Evolutionary conservation across 2,888 invertebrate genomes (phyloP).

Genomic region (Dicranocentrus wangi): DNA sequence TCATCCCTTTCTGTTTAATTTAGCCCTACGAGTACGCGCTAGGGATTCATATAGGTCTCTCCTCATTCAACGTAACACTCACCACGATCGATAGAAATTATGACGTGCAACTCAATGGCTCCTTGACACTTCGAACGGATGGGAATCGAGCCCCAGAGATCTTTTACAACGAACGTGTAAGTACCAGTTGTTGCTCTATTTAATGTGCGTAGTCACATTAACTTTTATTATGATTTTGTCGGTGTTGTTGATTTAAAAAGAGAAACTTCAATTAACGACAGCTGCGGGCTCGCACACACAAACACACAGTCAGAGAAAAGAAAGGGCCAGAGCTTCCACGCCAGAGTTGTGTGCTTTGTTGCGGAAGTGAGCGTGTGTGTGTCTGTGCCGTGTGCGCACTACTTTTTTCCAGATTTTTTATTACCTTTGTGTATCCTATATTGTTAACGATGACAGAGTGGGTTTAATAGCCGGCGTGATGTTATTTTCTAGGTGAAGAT

Average conservation of each 20-base stretch:
- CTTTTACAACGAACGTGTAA: conserved; percentile 61
- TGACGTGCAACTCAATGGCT: conserved; percentile 52
- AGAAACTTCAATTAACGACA: background rate
- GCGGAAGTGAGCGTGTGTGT: no score
- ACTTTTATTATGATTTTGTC: conserved; percentile 11
- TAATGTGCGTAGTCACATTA: conserved; percentile 14
- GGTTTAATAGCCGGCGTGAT: conserved; percentile 1
- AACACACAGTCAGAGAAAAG: no score
- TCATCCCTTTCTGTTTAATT: background rate
- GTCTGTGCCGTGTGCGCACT: no score
- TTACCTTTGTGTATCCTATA: background rate
- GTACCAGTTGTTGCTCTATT: conserved; percentile 9
- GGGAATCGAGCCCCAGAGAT: conserved; percentile 41
- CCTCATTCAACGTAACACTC: conserved; percentile 70
- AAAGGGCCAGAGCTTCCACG: no score
- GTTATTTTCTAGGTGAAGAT: conserved; percentile 56
- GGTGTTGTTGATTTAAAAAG: conserved; percentile 10
- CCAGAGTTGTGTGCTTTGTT: no score
- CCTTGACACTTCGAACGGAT: conserved; percentile 34
- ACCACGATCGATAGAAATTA: conserved; percentile 48
- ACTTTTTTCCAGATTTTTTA: no score
- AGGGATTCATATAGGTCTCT: conserved; percentile 70
- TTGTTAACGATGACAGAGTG: conserved; percentile 7
- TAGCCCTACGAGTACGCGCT: conserved; percentile 66
- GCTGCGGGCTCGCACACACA: background rate